Percentiles rank a stretch among this genome's conserved stretches.
phyloP scores from a whole-genome alignment of 2,113 vertebrate genomes.

The Toxotes jaculatrix region DNA sequence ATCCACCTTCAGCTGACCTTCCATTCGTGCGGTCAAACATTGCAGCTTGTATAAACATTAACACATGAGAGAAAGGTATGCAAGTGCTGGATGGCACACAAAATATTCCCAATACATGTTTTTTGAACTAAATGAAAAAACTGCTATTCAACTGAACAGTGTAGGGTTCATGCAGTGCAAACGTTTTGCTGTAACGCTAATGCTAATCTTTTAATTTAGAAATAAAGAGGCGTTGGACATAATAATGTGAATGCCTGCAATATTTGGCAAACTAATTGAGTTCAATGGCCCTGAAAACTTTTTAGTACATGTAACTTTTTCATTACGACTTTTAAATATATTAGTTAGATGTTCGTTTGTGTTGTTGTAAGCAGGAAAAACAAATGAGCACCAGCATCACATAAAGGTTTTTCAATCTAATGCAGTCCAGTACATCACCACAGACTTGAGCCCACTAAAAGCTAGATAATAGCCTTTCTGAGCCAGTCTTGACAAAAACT shows the following conservation, averaged over 20 bases:
- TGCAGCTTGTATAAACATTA: conserved; percentile 56
- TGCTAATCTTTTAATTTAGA: conserved; percentile 15
- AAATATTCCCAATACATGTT: background rate
- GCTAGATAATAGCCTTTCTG: conserved; percentile 17
- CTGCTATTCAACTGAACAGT: background rate
- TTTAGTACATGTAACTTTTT: background rate
- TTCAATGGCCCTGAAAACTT: background rate
- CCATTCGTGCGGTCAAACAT: conserved; percentile 54
- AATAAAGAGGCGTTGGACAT: background rate
- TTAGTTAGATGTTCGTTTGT: background rate
- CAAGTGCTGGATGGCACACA: background rate
- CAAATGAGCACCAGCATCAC: background rate
- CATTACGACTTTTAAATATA: background rate
- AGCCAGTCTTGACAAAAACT: background rate
- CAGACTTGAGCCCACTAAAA: background rate
- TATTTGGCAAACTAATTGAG: background rate
- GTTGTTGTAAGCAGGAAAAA: background rate
- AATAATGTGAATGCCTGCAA: background rate
- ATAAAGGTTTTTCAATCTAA: background rate
- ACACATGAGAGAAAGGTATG: conserved; percentile 12
- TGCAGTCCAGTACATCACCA: background rate
- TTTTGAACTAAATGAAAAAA: conserved; percentile 6
- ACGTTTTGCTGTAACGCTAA: background rate
- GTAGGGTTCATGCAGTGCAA: background rate
- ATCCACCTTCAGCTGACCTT: conserved; percentile 74